Conservation (phyloP, 2,113 vertebrate species). For the Platycercus adscitus region DNA sequence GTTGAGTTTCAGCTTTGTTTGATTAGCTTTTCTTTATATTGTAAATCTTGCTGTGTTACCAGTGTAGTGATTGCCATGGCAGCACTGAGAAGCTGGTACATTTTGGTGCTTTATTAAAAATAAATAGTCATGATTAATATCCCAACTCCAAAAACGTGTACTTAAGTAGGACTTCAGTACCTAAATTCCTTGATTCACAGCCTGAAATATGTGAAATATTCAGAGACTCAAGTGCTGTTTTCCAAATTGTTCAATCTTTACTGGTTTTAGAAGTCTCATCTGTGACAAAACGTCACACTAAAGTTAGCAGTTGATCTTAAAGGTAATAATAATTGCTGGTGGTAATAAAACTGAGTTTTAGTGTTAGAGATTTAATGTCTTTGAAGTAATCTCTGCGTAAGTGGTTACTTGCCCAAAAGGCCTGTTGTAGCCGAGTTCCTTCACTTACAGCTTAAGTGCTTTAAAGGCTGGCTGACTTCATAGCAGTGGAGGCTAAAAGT, state of each 20-base stretch:
- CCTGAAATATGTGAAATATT: not conserved
- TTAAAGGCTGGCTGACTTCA: constrained; percentile 21
- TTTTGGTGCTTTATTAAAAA: not conserved
- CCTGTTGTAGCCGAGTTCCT: not conserved
- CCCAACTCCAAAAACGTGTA: not conserved
- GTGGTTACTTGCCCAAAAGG: not conserved
- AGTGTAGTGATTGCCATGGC: not conserved
- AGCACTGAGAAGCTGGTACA: not conserved
- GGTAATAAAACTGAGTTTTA: not conserved
- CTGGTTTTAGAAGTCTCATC: not conserved
- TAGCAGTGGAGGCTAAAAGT: not conserved
- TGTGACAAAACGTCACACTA: not conserved
- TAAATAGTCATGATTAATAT: not conserved
- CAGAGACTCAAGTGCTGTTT: not conserved
- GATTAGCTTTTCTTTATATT: not conserved
- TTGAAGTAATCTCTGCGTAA: not conserved
- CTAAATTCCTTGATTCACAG: not conserved
- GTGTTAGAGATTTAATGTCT: not conserved
- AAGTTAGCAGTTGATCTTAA: not conserved
- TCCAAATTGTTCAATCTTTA: not conserved
- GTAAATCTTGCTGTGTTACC: not conserved
- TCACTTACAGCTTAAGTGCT: not conserved
- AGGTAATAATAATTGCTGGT: not conserved
- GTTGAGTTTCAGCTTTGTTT: not conserved
- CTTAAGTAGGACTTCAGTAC: not conserved